Evolutionary conservation across 2,113 vertebrate species (phyloP).

Genomic region (Hippopotamus amphibius): DNA sequence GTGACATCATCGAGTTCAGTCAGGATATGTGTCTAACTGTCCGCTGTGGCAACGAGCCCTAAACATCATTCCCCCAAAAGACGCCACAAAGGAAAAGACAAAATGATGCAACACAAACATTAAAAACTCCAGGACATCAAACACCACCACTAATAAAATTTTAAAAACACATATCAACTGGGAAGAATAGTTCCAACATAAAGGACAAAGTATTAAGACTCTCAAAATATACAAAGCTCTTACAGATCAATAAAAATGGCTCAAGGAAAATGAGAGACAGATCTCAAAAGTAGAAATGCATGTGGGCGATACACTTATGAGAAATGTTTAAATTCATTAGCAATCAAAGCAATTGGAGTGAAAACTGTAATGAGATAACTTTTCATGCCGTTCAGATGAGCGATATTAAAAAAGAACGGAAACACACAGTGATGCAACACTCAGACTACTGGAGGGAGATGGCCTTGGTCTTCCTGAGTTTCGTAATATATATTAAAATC

Average conservation of each 20-base stretch:
- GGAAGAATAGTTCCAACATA: not conserved
- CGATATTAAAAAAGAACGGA: not conserved
- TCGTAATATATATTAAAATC: not conserved
- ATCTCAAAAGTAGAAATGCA: not conserved
- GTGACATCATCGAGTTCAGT: not conserved
- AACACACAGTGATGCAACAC: fast-evolving
- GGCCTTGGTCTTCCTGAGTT: not conserved
- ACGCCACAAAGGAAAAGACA: not conserved
- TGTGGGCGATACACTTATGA: fast-evolving
- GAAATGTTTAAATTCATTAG: not conserved
- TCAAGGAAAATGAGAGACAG: not conserved
- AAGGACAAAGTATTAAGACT: not conserved
- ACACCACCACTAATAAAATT: not conserved
- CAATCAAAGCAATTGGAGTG: not conserved
- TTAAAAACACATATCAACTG: not conserved
- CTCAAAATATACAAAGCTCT: not conserved
- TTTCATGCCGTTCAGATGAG: fast-evolving
- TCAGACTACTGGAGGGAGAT: too few species aligned
- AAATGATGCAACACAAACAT: not conserved
- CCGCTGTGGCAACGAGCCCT: not conserved
- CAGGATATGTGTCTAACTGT: not conserved
- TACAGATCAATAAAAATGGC: not conserved
- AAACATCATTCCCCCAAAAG: not conserved
- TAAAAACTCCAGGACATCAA: not conserved
- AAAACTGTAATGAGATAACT: not conserved